Evolutionary conservation across 2,797 vertebrate genomes (phyloP), one percentile per base, ranked within the genome.

Genomic region (Hirundo rustica): DNA sequence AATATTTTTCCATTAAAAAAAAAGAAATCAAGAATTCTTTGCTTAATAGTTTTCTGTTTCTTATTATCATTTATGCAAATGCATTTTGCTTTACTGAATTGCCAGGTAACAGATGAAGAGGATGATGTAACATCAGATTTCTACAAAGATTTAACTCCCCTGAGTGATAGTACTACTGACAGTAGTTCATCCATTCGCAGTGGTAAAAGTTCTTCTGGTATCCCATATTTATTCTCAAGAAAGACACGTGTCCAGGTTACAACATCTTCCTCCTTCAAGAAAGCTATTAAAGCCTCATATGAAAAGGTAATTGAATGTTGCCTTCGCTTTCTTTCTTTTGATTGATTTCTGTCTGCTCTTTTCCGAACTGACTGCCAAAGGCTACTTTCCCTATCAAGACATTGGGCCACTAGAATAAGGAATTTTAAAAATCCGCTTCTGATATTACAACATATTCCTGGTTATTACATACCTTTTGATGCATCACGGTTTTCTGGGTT

Each of bases 251-350:
- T 12, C 10, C 32, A 4, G 2, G 13, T 36, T 5, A 36, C 47
- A 7, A 72, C 84, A 0, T 90, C 65, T 40, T 97, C 95, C 13
- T 97, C 96, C 16, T 97, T 98, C 89, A 98, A 81, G 45, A 96
- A 97, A 58, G 98, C 98, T 32, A 96, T 99, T 78, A 77, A 98
- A 79, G 97, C 98, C 13, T 99, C 99, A n/a, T 93, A 99, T 89
- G 97, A 97, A 96, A 98, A 97, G 98, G 99, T 98, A 97, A 95
- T 83, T 50, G 6, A 79, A 78, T 80, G 22, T 47, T 66, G 11
- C n/a, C 16, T 50, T 40, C 11, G 26, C 2, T 93, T 75, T 85
- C 22, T 70, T 91, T 57, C 18, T 95, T 82, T 88, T 27, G 45
- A 27, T 61, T 6, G 0, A 22, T 62, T 85, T 82, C 20, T 64